A percentile compares a stretch with the other conserved stretches of the same genome.
Conservation (phyloP, 1,140 invertebrate genomes). For the Hermetia illucens region DNA sequence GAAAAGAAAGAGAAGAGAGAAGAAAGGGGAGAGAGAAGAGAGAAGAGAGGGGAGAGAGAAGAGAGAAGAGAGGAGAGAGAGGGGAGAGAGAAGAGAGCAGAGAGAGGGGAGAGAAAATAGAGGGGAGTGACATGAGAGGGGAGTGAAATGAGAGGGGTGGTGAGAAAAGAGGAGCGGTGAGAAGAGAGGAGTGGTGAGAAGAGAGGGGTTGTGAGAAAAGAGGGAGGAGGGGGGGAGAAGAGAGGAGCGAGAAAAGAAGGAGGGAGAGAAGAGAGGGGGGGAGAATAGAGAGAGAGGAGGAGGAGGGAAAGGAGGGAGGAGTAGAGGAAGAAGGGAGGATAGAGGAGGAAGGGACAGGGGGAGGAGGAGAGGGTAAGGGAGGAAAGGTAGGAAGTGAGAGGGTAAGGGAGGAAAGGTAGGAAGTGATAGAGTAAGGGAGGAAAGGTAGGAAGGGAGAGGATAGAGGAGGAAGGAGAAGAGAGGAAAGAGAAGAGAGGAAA, state of each 20-base stretch:
- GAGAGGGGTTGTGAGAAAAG: background rate
- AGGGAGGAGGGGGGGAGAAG: constrained; percentile 1
- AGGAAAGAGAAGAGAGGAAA: constrained; percentile 1
- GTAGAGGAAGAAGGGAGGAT: constrained; percentile 1
- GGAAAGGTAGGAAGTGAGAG: constrained; percentile 2
- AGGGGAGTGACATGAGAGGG: background rate
- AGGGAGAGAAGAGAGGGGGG: constrained; percentile 1
- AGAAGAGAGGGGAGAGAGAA: constrained; percentile 1
- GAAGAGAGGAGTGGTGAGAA: background rate
- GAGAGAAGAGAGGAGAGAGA: background rate
- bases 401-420: constrained; percentile 1
- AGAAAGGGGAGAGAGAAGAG: background rate
- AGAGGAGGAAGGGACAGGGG: constrained; percentile 6
- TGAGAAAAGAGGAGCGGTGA: constrained; percentile 1
- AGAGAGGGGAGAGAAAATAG: background rate
- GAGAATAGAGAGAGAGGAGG: background rate
- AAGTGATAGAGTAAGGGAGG: background rate
- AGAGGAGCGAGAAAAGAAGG: constrained; percentile 2
- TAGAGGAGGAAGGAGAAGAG: constrained; percentile 2
- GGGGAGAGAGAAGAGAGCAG: background rate
- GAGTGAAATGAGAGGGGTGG: background rate
- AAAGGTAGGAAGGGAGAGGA: background rate
- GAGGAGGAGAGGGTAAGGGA: constrained; percentile 3
- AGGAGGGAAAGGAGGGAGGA: background rate
- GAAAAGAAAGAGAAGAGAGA: too few species aligned